phyloP scores from a whole-genome alignment of 2,888 invertebrate genomes.

The Troilus luridus region DNA sequence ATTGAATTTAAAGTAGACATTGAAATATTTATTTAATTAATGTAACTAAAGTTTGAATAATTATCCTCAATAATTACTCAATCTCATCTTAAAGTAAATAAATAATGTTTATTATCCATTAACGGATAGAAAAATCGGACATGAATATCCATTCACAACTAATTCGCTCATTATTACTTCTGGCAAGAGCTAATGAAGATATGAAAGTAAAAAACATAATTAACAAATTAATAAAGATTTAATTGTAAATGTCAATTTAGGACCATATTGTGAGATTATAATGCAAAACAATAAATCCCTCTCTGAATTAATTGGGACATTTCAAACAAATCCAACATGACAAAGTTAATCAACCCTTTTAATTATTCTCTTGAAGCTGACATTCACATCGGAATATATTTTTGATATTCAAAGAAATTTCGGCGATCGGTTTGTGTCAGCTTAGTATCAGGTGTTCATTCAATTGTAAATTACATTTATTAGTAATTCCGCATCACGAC shows the following conservation, averaged over 20 bases:
- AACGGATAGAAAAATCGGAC: too few species aligned
- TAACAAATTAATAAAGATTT: neutral
- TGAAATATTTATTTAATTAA: too few species aligned
- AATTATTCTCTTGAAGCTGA: neutral
- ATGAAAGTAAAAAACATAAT: neutral
- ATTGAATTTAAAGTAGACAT: too few species aligned
- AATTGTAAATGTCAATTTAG: neutral
- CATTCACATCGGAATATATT: neutral
- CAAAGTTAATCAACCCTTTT: slow-evolving; percentile 4
- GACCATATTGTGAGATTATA: neutral
- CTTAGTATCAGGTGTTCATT: neutral
- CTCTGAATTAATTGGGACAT: neutral
- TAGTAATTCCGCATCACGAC: neutral
- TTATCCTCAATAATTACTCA: too few species aligned
- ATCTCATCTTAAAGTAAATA: too few species aligned
- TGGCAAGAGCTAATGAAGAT: too few species aligned
- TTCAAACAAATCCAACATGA: neutral
- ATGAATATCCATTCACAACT: too few species aligned
- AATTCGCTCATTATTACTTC: too few species aligned
- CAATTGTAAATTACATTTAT: neutral
- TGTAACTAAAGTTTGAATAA: too few species aligned
- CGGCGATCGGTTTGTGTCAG: neutral
- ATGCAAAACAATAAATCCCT: neutral
- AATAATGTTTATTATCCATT: too few species aligned
- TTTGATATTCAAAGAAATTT: neutral